phyloP scores from a whole-genome alignment of 1,140 invertebrate genomes.

The Lordiphosa stackelbergi region DNA sequence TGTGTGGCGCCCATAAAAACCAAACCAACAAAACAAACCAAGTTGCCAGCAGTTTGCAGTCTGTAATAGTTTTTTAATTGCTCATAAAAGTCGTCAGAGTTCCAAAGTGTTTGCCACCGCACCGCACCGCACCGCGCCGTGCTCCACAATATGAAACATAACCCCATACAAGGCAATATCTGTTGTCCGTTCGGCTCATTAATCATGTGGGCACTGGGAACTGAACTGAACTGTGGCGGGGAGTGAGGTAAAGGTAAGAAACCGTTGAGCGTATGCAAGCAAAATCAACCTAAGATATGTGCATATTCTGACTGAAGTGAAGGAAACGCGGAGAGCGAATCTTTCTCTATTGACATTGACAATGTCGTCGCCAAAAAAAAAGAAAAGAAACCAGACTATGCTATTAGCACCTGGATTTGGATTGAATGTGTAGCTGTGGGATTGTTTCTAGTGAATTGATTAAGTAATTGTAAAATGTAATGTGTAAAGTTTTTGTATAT shows the following conservation, averaged over 20 bases:
- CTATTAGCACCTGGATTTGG: too few species aligned
- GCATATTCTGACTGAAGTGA: constrained; percentile 39
- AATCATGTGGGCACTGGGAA: constrained; percentile 16
- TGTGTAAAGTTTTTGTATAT: too few species aligned
- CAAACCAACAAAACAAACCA: constrained; percentile 32
- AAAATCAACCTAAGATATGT: constrained; percentile 57
- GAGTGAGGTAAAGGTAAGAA: constrained; percentile 41
- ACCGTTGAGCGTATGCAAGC: constrained; percentile 65
- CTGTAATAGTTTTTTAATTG: constrained; percentile 68
- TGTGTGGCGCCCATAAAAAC: constrained; percentile 62
- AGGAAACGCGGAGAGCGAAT: constrained; percentile 3
- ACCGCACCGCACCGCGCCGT: not conserved
- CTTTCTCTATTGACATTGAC: constrained; percentile 65
- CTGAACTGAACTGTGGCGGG: not conserved
- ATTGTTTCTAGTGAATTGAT: too few species aligned
- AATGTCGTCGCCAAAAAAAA: constrained; percentile 34
- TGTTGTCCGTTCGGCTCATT: constrained; percentile 31
- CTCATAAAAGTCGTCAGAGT: constrained; percentile 51
- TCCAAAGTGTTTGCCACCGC: constrained; percentile 3
- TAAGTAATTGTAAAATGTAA: too few species aligned
- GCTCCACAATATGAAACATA: constrained; percentile 12
- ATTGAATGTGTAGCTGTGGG: too few species aligned
- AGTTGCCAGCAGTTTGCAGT: constrained; percentile 28
- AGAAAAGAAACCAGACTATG: too few species aligned
- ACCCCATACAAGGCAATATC: constrained; percentile 39